Base-by-base conservation (phyloP, 2,113 vertebrate species). In the Psettodes erumei region DNA sequence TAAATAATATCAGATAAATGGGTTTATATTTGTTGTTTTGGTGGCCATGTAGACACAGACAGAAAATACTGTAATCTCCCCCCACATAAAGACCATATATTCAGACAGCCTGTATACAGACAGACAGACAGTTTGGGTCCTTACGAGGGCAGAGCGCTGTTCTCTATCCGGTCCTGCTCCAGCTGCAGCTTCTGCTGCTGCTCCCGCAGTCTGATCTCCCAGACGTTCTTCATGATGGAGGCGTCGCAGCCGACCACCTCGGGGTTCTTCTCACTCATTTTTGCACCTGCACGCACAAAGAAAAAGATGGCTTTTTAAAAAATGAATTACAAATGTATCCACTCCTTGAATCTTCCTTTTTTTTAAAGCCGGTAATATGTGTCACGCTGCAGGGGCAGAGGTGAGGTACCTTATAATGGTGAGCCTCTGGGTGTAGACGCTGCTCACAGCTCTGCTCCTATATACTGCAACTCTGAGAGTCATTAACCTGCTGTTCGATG, bases 191-290 rank as follows among this genome's bases (percentile, higher is more conserved):
- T 87, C 50, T 61, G 48, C 1, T 2, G 25, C 2, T 54, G 25
- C 7, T 89, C 82, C 28, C 73, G 15, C 25, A 2, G 3, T 32
- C 89, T 63, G 75, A 87, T 89, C 81, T 81, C 77, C 89, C 89
- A 90, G 1, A 88, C 75, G 12, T 84, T 82, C 81, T 18, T 89
- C 85, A 89, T 84, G 83, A 90, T 85, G 66, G 73, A 80, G 72
- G 86, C 82, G 0, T 58, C 59, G 0, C 77, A 86, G 73, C 77
- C 81, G 0, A 58, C 78, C 19, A 71, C 82, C 58, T 90, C 86
- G 0, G 43, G 19, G 21, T 56, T 82, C 77, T 50, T 85, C 1
- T 90, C 86, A 12, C 5, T 28, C 89, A 90, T 90, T 58, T 71
- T 86, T 27, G 8, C 8, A 1, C 65, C 62, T 81, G 73, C n/a